Base-by-base conservation (phyloP, 2,888 invertebrate species). In the Phoenoteleia sp. region DNA sequence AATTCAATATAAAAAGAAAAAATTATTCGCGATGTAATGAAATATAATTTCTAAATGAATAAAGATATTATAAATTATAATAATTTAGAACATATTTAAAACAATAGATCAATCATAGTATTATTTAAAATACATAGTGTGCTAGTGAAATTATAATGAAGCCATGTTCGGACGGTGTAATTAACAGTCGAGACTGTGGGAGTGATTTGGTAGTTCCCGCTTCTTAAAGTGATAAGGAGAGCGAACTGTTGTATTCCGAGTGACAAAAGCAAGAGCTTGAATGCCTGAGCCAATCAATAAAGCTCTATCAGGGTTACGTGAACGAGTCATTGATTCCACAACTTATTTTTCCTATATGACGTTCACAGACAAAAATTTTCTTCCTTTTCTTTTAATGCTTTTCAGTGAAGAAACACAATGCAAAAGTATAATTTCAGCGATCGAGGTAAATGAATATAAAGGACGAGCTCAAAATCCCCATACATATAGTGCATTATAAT, bases 141-240 rank as follows among this genome's bases (percentile, higher is more conserved):
- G 33, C 56, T 54, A n/a, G 45, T 42, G 72, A 77, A 75, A 67
- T 81, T 64, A 77, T 81, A 72, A 81, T 76, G 60, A 64, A 81
- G 81, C 49, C 67, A 60, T 77, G 72, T 72, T 72, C 62, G 67
- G 66, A 72, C 56, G 74, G 45, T 69, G 81, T 84, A 84, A 84
- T 84, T 80, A 84, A 84, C 84, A 75, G 84, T 49, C 58, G 54
- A 64, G 75, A 79, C 76, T 76, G 62, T 66, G 76, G 19, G 54
- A 80, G 66, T 45, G 75, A 84, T 76, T 80, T 84, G 74, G 76
- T 81, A 84, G 67, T 81, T 67, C 60, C 56, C 33, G 79, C 79
- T 81, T 81, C 81, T 85, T 85, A 85, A 85, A 79, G 79, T 74
- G 85, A 85, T 85, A 85, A 85, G 79, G 64, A 69, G 66, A 77